Conservation (phyloP, 2,797 vertebrate species). For the Cheirogaleus major region DNA sequence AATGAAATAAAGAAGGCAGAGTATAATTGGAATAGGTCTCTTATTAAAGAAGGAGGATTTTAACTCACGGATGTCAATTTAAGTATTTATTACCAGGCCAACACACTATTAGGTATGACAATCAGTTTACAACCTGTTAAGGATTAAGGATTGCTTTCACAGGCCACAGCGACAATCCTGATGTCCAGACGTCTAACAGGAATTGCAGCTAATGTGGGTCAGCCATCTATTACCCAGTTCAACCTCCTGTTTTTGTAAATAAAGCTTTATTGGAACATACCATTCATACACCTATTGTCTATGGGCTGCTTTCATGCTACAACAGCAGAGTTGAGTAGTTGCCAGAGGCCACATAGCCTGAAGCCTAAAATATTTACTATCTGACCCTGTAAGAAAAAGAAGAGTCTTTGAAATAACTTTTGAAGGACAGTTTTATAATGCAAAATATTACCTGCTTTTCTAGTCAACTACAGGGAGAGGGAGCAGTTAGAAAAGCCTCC, state of each 20-base stretch:
- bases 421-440: background rate
- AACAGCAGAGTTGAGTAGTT: background rate
- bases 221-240: background rate
- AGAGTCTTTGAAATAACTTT: background rate
- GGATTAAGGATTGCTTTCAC: background rate
- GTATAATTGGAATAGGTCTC: background rate
- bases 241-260: background rate
- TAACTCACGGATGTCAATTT: background rate
- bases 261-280: background rate
- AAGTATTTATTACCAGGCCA: background rate
- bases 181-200: background rate
- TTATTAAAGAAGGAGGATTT: background rate
- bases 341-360: background rate
- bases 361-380: background rate
- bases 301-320: background rate
- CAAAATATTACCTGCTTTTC: background rate
- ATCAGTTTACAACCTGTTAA: background rate
- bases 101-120: background rate
- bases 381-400: background rate
- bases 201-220: background rate
- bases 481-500: background rate
- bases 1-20: background rate
- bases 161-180: background rate
- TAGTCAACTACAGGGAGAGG: background rate
- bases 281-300: background rate